Base-by-base conservation (phyloP, 2,113 vertebrate species). In the Clarias batrachus region DNA sequence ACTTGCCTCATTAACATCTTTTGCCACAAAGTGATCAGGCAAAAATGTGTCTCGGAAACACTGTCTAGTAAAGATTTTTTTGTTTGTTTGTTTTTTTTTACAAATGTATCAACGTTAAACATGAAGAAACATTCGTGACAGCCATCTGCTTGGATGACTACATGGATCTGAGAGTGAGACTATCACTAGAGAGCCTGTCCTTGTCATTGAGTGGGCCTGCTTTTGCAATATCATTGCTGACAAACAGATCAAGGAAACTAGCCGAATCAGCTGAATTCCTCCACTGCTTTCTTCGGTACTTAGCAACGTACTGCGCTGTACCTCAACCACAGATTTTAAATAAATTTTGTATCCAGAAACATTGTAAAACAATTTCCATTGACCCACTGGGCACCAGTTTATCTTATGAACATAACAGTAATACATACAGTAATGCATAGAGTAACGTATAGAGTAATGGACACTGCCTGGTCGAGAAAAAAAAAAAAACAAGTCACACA, bases 71-170 rank as follows among this genome's bases (percentile, higher is more conserved):
- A 66, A 87, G 89, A 88, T 87, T 79, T 84, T 85, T 92, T 83
- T 65, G 3, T 41, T 41, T 48, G 1, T 48, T 48, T 48, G 1
- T 48, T 48, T 48, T 48, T 48, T 48, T 8, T 37, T 37, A 1
- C 48, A 52, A 89, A 91, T 83, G 87, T 87, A 89, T 93, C 90
- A 86, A 84, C 81, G 87, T 91, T 87, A 92, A 89, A 88, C 77
- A 52, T 76, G 81, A 84, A 83, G 71, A 82, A 85, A 82, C 33
- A 19, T 59, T 80, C 73, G 66, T 87, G 86, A 92, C 82, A 88
- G 91, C 87, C 91, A 90, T 92, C 91, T 89, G 91, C 84, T 86
- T 62, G 81, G 83, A 86, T 10, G 70, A 81, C 87, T 70, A 3
- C 59, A 57, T 17, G 74, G 3, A 73, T 37, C 13, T 73, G 21